These are phyloP conservation scores for Sinopyrophorus schimmeli DNA, from an alignment of 2,888 invertebrate species.

Conservation along the genomic window DNA sequence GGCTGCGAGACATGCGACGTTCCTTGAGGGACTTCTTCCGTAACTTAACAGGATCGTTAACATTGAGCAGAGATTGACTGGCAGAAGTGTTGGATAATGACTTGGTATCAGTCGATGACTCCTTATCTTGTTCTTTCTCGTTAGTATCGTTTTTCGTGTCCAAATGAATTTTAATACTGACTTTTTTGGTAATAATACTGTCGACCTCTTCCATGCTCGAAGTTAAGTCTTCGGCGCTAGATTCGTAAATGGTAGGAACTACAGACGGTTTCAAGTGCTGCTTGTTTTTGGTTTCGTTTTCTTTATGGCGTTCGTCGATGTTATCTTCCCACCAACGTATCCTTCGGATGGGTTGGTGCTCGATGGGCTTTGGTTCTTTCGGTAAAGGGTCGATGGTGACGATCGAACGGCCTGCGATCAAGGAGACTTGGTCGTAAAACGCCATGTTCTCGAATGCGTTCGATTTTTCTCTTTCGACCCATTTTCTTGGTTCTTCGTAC, in stretches of 20 bases:
- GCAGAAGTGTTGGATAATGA: too few species aligned
- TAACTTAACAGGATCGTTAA: slow-evolving; percentile 34
- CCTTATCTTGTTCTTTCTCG: background rate
- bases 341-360: slow-evolving; percentile 36
- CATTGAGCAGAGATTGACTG: slow-evolving; percentile 1
- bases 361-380: slow-evolving; percentile 38
- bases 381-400: slow-evolving; percentile 53
- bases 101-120: too few species aligned
- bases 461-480: slow-evolving; percentile 42
- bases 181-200: slow-evolving; percentile 7
- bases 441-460: slow-evolving; percentile 54
- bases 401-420: slow-evolving; percentile 52
- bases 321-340: slow-evolving; percentile 42
- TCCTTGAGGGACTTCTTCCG: slow-evolving; percentile 50
- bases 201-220: slow-evolving; percentile 11
- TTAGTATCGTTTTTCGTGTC: background rate
- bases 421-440: slow-evolving; percentile 54
- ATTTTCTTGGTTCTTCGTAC: slow-evolving; percentile 56
- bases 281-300: slow-evolving; percentile 17
- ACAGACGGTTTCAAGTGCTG: background rate
- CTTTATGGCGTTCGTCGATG: slow-evolving; percentile 30
- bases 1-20: slow-evolving; percentile 50
- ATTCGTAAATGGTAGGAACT: slow-evolving; percentile 9
- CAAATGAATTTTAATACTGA: slow-evolving; percentile 3
- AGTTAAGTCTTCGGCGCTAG: slow-evolving; percentile 5